A percentile compares a stretch with the other conserved stretches of the same genome.
These are phyloP conservation scores for Dufourea novaeangliae DNA, from an alignment of 1,140 invertebrate species.

Conservation along the genomic window DNA sequence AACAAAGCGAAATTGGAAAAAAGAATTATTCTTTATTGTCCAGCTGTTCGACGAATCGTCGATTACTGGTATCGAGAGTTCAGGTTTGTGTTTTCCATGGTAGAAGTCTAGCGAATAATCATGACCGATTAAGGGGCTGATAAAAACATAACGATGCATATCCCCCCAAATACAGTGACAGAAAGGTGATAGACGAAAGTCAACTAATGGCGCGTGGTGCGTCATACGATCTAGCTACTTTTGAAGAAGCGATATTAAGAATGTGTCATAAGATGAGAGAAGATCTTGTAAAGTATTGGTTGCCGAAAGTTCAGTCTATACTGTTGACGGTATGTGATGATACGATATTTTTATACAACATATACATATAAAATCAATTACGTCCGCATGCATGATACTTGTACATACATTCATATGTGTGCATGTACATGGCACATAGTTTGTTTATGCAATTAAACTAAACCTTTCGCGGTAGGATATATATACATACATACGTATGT, in stretches of 20 bases:
- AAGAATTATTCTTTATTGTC: slow-evolving; percentile 90
- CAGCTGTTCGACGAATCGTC: slow-evolving; percentile 90
- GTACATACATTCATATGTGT: no score
- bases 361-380: no score
- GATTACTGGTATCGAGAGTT: slow-evolving; percentile 92
- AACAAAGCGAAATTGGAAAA: slow-evolving; percentile 78
- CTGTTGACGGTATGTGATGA: slow-evolving; percentile 59
- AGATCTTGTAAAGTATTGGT: slow-evolving; percentile 83
- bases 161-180: slow-evolving; percentile 54
- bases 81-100: slow-evolving; percentile 82
- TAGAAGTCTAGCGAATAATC: not conserved
- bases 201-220: slow-evolving; percentile 75
- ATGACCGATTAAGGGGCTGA: no score
- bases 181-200: slow-evolving; percentile 79
- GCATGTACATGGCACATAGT: no score
- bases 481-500: no score
- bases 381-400: no score
- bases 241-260: slow-evolving; percentile 81
- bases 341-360: not conserved
- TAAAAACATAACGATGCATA: no score
- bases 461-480: no score
- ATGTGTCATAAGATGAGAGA: slow-evolving; percentile 82
- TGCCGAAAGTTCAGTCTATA: slow-evolving; percentile 81
- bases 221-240: slow-evolving; percentile 83
- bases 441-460: no score